Percentiles rank a stretch among this genome's conserved stretches.
These are phyloP conservation scores for Raja brachyura DNA, from an alignment of 2,113 vertebrate species.

Conservation along the genomic window DNA sequence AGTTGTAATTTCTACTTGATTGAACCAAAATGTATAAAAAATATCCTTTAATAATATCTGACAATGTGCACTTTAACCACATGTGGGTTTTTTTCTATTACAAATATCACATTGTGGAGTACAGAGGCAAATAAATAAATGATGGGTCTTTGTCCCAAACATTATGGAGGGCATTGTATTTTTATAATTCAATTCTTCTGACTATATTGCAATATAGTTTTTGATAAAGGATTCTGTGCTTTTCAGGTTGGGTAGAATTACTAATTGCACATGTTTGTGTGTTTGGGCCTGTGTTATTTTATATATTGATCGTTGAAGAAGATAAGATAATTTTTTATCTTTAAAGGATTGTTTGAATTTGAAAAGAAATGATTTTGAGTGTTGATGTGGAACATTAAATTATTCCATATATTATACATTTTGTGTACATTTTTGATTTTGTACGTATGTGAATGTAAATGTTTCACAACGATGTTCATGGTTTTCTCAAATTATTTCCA, in stretches of 20 bases:
- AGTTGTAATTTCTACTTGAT: too few relatives aligned
- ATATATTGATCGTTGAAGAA: neutral
- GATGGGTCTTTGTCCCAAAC: too few relatives aligned
- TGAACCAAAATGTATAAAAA: too few relatives aligned
- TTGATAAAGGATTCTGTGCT: neutral
- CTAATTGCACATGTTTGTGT: neutral
- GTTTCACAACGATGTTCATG: neutral
- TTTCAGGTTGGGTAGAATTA: neutral
- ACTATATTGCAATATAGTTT: too few relatives aligned
- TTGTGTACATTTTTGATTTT: constrained; percentile 11
- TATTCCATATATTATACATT: neutral
- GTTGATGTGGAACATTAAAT: neutral
- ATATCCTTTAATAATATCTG: too few relatives aligned
- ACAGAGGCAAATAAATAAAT: too few relatives aligned
- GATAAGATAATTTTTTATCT: neutral
- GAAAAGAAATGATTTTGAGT: neutral
- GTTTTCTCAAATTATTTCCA: neutral
- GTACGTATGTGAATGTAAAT: neutral
- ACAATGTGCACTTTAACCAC: too few relatives aligned
- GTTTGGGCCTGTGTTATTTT: neutral
- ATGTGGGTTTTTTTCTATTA: too few relatives aligned
- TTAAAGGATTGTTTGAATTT: neutral
- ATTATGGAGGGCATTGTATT: neutral
- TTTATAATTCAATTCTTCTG: neutral
- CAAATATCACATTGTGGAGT: too few relatives aligned